Evolutionary conservation across 2,797 vertebrate species (phyloP).

Genomic region (Phalanger gymnotis): DNA sequence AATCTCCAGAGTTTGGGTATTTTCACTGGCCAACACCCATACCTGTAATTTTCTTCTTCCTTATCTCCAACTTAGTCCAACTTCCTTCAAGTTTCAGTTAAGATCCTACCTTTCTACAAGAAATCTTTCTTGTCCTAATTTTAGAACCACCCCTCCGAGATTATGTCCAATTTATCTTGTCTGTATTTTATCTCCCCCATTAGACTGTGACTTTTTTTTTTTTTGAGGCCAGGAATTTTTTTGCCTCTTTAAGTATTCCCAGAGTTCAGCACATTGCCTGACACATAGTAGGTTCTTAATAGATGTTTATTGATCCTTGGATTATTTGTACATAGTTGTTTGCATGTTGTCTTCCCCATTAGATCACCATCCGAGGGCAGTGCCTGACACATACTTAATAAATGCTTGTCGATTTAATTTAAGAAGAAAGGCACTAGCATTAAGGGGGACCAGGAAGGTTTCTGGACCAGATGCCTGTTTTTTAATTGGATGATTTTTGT

Average conservation of each 20-base stretch:
- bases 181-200: neutral
- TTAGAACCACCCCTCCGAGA: neutral
- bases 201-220: neutral
- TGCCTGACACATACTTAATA: neutral
- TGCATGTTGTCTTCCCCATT: neutral
- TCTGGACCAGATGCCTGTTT: neutral
- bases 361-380: neutral
- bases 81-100: neutral
- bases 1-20: neutral
- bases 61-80: neutral
- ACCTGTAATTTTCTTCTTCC: neutral
- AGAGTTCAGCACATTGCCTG: neutral
- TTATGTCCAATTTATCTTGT: neutral
- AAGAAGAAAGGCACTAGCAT: neutral
- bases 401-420: fast-evolving
- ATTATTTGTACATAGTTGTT: neutral
- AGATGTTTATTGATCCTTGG: neutral
- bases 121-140: neutral
- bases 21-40: too few species aligned
- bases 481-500: neutral
- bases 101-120: neutral
- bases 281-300: neutral
- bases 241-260: neutral
- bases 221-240: neutral
- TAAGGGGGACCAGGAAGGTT: neutral